Conservation (phyloP, 1,140 invertebrate genomes). For the Holotrichia oblita region DNA sequence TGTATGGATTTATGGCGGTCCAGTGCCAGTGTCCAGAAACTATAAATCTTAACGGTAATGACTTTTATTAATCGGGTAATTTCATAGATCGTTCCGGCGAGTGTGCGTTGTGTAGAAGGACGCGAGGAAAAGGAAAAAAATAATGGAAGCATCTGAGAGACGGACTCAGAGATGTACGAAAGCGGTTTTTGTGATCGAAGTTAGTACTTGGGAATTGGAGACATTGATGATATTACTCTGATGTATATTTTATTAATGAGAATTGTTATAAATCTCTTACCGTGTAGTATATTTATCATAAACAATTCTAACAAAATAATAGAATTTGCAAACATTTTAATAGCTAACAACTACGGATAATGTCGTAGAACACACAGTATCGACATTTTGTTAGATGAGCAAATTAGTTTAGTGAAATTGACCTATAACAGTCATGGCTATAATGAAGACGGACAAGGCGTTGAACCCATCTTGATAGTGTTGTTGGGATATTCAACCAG, state of each 20-base stretch:
- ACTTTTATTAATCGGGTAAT: slow-evolving; percentile 37
- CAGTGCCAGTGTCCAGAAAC: slow-evolving; percentile 29
- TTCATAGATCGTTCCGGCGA: slow-evolving; percentile 18
- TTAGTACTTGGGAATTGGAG: not conserved
- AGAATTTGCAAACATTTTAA: too few species aligned
- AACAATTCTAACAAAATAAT: too few species aligned
- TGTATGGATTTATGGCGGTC: slow-evolving; percentile 32
- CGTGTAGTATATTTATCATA: too few species aligned
- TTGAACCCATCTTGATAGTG: too few species aligned
- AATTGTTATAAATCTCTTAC: not conserved
- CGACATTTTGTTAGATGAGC: too few species aligned
- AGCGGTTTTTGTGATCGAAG: not conserved
- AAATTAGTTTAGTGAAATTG: too few species aligned
- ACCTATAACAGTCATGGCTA: too few species aligned
- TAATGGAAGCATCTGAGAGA: not conserved
- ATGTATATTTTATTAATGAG: slow-evolving; percentile 16
- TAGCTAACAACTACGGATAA: too few species aligned
- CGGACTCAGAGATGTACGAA: not conserved
- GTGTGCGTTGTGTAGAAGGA: not conserved
- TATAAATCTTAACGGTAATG: slow-evolving; percentile 29
- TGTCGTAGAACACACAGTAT: too few species aligned
- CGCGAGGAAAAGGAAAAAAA: not conserved
- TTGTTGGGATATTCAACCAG: too few species aligned
- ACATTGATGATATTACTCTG: not conserved
- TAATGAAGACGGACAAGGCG: too few species aligned